Conservation (phyloP, 2,797 vertebrate genomes). For the Sebastes minor region DNA sequence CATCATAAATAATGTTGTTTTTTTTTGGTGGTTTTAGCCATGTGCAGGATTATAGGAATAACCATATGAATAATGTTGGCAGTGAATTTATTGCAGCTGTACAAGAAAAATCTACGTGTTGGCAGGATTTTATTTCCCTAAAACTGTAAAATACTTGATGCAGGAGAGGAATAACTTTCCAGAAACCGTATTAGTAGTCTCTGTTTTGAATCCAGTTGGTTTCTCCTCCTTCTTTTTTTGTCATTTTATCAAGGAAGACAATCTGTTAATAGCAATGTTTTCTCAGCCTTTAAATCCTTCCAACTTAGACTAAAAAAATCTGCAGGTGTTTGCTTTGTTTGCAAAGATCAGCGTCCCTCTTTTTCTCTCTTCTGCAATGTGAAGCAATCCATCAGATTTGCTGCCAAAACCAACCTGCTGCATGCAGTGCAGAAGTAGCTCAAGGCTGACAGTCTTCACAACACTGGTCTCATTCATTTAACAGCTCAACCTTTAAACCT, state of each 20-base stretch:
- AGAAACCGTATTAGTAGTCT: background rate
- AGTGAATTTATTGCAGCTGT: background rate
- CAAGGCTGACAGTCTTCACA: background rate
- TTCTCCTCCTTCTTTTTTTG: background rate
- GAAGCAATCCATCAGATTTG: conserved; percentile 13
- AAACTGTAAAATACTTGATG: background rate
- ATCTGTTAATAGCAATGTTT: background rate
- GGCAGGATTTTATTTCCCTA: background rate
- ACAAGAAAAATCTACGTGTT: background rate
- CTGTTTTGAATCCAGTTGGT: background rate
- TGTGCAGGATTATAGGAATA: background rate
- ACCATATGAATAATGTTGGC: background rate
- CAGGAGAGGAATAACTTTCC: background rate
- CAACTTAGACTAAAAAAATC: background rate
- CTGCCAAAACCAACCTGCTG: conserved; percentile 2
- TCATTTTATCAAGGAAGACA: background rate
- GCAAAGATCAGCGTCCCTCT: background rate
- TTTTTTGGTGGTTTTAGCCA: background rate
- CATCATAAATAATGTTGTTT: background rate
- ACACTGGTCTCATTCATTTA: background rate
- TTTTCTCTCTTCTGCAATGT: background rate
- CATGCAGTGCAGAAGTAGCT: background rate
- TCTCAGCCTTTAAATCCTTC: background rate
- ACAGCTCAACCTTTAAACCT: background rate
- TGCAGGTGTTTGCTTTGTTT: conserved; percentile 1